Evolutionary conservation across 2,797 vertebrate genomes (phyloP).

Genomic region (Rhodeus uyekii): DNA sequence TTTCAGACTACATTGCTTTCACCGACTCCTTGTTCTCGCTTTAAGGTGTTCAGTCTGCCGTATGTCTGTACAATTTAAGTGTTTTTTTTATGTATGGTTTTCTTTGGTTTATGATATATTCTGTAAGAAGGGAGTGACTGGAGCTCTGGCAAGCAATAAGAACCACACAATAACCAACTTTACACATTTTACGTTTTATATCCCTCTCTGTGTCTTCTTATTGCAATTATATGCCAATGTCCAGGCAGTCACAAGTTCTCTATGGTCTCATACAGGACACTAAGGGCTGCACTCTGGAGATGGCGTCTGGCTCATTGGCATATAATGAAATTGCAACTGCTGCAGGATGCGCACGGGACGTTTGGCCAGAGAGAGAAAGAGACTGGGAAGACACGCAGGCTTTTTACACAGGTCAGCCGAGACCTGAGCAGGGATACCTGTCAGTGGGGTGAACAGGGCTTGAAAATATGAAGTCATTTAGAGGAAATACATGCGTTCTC

Average conservation of each 20-base stretch:
- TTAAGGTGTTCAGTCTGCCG: slow-evolving; percentile 22
- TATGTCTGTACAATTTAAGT: slow-evolving; percentile 1
- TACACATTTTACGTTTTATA: slow-evolving; percentile 41
- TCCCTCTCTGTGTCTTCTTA: slow-evolving; percentile 51
- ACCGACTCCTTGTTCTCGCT: slow-evolving; percentile 28
- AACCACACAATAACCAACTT: slow-evolving; percentile 50
- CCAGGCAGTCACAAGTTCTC: slow-evolving; percentile 63
- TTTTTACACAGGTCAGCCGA: slow-evolving; percentile 76
- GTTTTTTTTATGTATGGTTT: slow-evolving; percentile 35
- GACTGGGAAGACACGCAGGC: slow-evolving; percentile 72
- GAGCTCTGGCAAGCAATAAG: slow-evolving; percentile 53
- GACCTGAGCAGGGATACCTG: slow-evolving; percentile 57
- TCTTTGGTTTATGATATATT: slow-evolving; percentile 6
- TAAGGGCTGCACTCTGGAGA: slow-evolving; percentile 72
- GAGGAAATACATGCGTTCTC: slow-evolving; percentile 8
- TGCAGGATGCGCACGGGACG: slow-evolving; percentile 70
- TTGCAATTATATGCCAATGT: slow-evolving; percentile 75
- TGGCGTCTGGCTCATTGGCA: slow-evolving; percentile 76
- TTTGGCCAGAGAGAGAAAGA: slow-evolving; percentile 72
- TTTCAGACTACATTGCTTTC: slow-evolving; percentile 30
- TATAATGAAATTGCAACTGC: slow-evolving; percentile 74
- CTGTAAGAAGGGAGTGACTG: not conserved
- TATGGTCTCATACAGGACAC: slow-evolving; percentile 72
- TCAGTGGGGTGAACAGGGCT: slow-evolving; percentile 31
- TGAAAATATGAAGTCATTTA: not conserved